Evolutionary conservation across 35 echinoderm and acorn worm species (phyloP).

Genomic region (Strongylocentrotus purpuratus): DNA sequence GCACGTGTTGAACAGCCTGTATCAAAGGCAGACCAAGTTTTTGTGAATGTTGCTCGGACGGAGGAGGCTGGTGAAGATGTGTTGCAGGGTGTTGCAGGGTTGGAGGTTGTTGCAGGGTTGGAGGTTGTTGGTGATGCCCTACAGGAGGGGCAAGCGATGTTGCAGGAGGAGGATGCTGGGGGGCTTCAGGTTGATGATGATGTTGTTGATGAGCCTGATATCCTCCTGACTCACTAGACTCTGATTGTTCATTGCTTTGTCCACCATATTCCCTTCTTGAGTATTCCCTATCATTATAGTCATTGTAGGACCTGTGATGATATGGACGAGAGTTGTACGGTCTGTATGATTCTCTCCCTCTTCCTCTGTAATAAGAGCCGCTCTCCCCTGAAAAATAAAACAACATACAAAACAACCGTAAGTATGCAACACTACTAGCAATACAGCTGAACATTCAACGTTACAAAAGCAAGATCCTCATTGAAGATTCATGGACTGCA

Average conservation of each 20-base stretch:
- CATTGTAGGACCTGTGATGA: background rate
- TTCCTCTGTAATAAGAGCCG: constrained; percentile 19
- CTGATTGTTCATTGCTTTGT: background rate
- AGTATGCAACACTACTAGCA: background rate
- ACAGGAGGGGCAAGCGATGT: background rate
- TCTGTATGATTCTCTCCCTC: constrained; percentile 23
- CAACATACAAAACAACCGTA: background rate
- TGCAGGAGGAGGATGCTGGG: background rate
- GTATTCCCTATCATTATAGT: background rate
- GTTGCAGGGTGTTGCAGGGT: background rate
- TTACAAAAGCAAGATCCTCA: no score
- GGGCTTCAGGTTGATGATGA: background rate
- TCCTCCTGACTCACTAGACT: background rate
- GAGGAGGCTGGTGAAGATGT: background rate
- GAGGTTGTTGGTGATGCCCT: background rate
- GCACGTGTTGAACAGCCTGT: background rate
- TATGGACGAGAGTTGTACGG: background rate
- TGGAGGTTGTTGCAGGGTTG: background rate
- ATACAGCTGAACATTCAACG: no score
- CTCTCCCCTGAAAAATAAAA: background rate
- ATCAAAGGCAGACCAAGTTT: background rate
- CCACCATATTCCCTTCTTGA: background rate
- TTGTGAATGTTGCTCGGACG: background rate
- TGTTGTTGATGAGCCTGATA: background rate
- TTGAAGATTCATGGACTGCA: no score